Conservation (phyloP, 1,140 invertebrate genomes). For the Neodiprion fabricii region DNA sequence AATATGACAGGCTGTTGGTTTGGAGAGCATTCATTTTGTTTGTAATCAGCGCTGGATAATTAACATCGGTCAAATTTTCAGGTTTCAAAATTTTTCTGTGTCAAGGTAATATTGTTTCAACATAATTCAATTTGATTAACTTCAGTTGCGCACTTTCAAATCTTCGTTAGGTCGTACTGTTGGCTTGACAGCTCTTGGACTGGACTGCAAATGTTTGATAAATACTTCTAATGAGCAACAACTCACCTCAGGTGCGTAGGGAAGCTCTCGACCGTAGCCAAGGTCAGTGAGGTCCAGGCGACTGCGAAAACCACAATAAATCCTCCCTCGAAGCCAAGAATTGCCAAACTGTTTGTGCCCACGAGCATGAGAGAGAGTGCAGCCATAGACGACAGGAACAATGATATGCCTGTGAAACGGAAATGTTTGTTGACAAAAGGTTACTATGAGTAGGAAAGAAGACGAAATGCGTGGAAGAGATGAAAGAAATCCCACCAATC, state of each 20-base stretch:
- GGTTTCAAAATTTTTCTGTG: too few species aligned
- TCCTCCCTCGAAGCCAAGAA: conserved; percentile 51
- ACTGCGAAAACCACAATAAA: conserved; percentile 50
- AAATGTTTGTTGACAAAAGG: not conserved
- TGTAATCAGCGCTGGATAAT: too few species aligned
- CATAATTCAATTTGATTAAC: too few species aligned
- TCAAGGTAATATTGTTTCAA: too few species aligned
- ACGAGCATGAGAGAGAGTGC: conserved; percentile 47
- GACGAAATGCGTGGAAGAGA: conserved; percentile 48
- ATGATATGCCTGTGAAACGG: conserved; percentile 40
- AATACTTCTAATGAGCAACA: not conserved
- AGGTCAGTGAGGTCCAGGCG: conserved; percentile 49
- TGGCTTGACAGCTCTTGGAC: too few species aligned
- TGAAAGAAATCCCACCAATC: conserved; percentile 47
- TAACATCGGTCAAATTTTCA: too few species aligned
- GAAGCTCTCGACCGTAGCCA: conserved; percentile 52
- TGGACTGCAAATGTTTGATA: too few species aligned
- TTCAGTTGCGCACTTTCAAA: too few species aligned
- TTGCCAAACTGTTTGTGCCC: conserved; percentile 42
- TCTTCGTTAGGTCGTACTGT: too few species aligned
- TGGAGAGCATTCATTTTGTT: too few species aligned
- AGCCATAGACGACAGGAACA: conserved; percentile 48
- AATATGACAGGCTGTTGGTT: too few species aligned
- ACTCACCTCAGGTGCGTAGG: conserved; percentile 50
- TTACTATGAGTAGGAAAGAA: conserved; percentile 24